Conservation (phyloP, 2,113 vertebrate species). For the Cacatua alba region DNA sequence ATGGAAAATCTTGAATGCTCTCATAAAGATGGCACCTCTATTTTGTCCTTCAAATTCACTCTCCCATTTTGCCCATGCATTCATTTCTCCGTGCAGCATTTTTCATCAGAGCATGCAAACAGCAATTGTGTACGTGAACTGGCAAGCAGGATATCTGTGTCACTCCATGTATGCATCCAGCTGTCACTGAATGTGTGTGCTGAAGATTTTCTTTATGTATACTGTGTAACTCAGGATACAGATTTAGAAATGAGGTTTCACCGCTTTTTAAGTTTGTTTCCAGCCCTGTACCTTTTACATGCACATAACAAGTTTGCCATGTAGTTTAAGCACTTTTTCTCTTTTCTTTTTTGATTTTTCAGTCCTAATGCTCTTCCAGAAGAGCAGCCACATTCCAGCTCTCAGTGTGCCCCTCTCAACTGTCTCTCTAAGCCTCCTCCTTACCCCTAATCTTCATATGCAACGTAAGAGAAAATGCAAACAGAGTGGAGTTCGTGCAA, state of each 20-base stretch:
- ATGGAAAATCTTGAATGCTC: not conserved
- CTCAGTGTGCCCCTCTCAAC: slow-evolving; percentile 87
- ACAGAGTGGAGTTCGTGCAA: slow-evolving; percentile 49
- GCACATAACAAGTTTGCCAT: not conserved
- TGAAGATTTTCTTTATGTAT: not conserved
- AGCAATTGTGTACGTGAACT: not conserved
- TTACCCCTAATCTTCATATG: slow-evolving; percentile 74
- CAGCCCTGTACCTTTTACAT: not conserved
- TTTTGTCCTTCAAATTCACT: not conserved
- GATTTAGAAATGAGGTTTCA: not conserved
- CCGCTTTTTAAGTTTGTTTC: not conserved
- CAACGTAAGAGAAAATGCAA: slow-evolving; percentile 52
- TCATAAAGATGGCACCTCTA: not conserved
- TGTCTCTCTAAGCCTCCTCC: slow-evolving; percentile 84
- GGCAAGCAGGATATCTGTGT: not conserved
- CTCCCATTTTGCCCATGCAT: not conserved
- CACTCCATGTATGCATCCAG: not conserved
- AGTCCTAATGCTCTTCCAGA: slow-evolving; percentile 87
- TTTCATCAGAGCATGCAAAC: not conserved
- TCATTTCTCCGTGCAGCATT: not conserved
- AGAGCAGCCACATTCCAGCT: slow-evolving; percentile 81
- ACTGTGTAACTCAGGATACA: not conserved
- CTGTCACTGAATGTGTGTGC: not conserved
- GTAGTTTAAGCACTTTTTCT: slow-evolving; percentile 49
- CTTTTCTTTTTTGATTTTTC: slow-evolving; percentile 74